Base-by-base conservation (phyloP, 2,888 invertebrate genomes). In the Clitarchus hookeri region DNA sequence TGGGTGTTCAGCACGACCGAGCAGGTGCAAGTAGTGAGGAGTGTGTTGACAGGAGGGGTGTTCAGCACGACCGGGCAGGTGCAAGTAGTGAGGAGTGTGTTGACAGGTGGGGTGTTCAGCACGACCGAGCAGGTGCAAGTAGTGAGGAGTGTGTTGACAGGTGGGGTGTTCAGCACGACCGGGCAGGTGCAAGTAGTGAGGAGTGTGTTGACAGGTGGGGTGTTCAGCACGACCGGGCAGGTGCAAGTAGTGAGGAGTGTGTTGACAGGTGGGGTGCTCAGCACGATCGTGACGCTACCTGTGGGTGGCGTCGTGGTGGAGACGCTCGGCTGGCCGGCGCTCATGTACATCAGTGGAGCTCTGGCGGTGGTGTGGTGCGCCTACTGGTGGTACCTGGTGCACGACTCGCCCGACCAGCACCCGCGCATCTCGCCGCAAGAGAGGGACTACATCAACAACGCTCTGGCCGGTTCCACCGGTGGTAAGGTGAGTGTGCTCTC, bases 301-400 rank as follows among this genome's bases (percentile, higher is more conserved):
- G 16, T 82, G 82, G 82, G 82, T 8, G 82, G 82, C 19, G 82
- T 36, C 3, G 23, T 82, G 23, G 44, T 82, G 27, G 36, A 82
- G 44, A 13, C 2, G 16, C 44, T 82, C 16, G 82, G 82, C 44
- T 82, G 82, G 82, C 82, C 82, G 36, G 82, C 82, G 16, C n/a
- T 82, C 82, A 23, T 82, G 16, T 44, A 44, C 27, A 19, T 26
- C 27, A 44, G 36, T 9, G 82, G 82, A 36, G 27, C 36, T 82
- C 27, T 82, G 23, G 0, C 82, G 27, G 44, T 82, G 44, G 0
- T 27, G 44, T 82, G 82, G 82, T 82, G 82, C 82, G 27, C 23
- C 27, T 27, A 27, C 82, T 82, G 82, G 82, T 82, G 82, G 82
- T 82, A 82, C 44, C 82, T 82, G 36, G 44, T 82, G 27, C 27